A percentile compares a stretch with the other conserved stretches of the same genome.
Evolutionary conservation across 2,113 vertebrate species (phyloP).

Genomic region (Notothenia coriiceps): DNA sequence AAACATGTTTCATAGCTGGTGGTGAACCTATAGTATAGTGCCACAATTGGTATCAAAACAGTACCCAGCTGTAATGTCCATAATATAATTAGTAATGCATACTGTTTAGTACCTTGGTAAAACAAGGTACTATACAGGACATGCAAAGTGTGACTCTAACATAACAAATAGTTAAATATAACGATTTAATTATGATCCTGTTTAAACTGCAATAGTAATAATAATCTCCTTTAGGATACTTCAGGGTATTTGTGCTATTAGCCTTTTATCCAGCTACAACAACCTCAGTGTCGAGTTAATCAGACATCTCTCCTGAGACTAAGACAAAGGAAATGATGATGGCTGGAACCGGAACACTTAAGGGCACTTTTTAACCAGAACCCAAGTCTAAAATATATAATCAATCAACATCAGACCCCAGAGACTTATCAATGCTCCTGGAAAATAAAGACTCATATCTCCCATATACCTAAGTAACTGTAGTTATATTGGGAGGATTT

Average conservation of each 20-base stretch:
- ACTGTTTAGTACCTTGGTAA: slow-evolving; percentile 15
- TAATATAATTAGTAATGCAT: slow-evolving; percentile 11
- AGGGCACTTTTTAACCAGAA: slow-evolving; percentile 67
- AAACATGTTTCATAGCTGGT: slow-evolving; percentile 43
- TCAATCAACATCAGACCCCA: slow-evolving; percentile 13
- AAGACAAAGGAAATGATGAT: slow-evolving; percentile 5
- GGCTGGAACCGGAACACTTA: slow-evolving; percentile 50
- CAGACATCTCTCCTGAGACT: slow-evolving; percentile 11
- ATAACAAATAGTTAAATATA: background rate
- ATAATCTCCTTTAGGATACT: background rate
- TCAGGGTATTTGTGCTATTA: background rate
- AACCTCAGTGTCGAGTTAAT: slow-evolving; percentile 10
- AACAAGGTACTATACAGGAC: slow-evolving; percentile 30
- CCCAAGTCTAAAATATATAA: slow-evolving; percentile 10
- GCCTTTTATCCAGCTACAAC: slow-evolving; percentile 11
- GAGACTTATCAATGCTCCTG: slow-evolving; percentile 12
- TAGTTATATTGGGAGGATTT: slow-evolving; percentile 1
- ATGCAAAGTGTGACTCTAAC: slow-evolving; percentile 45
- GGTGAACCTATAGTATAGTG: slow-evolving; percentile 36
- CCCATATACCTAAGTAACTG: background rate
- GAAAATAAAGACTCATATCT: background rate
- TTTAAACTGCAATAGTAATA: background rate
- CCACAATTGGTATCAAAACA: slow-evolving; percentile 40
- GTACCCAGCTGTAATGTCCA: slow-evolving; percentile 23
- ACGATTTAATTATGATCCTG: background rate